Conservation (phyloP, 2,113 vertebrate species). For the Oreochromis niloticus region DNA sequence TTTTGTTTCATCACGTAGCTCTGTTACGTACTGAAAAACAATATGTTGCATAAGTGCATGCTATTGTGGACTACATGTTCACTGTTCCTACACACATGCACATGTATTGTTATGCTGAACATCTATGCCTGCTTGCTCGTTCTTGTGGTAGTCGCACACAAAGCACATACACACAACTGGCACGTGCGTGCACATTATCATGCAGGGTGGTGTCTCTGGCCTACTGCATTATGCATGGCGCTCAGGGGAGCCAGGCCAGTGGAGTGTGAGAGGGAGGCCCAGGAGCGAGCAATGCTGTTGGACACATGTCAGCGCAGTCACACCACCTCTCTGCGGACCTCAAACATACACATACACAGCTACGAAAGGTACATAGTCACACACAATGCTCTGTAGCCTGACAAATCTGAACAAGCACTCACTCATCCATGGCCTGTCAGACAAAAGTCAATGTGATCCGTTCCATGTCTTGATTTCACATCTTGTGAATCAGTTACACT, state of each 20-base stretch:
- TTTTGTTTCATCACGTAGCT: neutral
- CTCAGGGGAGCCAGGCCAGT: constrained; percentile 63
- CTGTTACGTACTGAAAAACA: neutral
- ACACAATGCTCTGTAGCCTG: constrained; percentile 46
- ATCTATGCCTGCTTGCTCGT: constrained; percentile 19
- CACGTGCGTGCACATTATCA: constrained; percentile 50
- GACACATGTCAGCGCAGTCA: constrained; percentile 70
- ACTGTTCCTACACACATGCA: neutral
- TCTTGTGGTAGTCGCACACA: constrained; percentile 8
- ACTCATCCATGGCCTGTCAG: constrained; percentile 53
- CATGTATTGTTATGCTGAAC: constrained; percentile 11
- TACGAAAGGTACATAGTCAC: neutral
- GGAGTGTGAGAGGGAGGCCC: constrained; percentile 66
- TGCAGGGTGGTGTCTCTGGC: constrained; percentile 62
- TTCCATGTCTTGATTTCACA: constrained; percentile 33
- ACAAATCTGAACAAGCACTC: constrained; percentile 66
- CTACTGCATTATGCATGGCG: constrained; percentile 71
- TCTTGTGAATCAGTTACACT: constrained; percentile 27
- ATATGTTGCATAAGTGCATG: neutral
- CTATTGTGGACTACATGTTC: neutral
- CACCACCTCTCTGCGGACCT: constrained; percentile 52
- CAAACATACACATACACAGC: constrained; percentile 26
- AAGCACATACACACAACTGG: neutral
- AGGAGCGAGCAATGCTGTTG: constrained; percentile 62
- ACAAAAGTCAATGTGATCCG: constrained; percentile 57